phyloP scores from a whole-genome alignment of 2,888 invertebrate species.

The Thysanoteuthis rhombus region DNA sequence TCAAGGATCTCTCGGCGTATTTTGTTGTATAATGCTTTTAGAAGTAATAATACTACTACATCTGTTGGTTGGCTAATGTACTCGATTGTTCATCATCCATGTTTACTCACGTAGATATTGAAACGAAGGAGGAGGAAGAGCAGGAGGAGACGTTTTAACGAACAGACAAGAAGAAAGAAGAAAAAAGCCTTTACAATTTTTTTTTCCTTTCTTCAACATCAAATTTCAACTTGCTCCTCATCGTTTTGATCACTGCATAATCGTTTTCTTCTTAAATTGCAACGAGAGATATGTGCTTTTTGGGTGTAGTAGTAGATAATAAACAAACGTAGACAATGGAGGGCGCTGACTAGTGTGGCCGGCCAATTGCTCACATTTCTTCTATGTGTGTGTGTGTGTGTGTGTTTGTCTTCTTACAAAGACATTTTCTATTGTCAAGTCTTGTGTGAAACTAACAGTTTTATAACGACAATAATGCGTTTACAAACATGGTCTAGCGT shows the following conservation, averaged over 20 bases:
- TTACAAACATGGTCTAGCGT: background rate
- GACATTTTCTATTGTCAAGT: background rate
- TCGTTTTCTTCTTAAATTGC: background rate
- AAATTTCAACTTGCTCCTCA: background rate
- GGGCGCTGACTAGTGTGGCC: background rate
- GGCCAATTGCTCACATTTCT: background rate
- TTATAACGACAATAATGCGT: background rate
- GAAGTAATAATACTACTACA: background rate
- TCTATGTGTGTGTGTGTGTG: background rate
- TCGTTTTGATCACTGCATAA: background rate
- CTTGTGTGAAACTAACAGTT: background rate
- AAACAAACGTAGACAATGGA: conserved; percentile 1
- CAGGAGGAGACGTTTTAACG: background rate
- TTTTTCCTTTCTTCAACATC: background rate
- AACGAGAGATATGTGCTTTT: background rate
- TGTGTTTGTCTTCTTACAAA: background rate
- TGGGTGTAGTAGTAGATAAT: background rate
- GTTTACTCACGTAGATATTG: background rate
- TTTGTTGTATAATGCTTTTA: background rate
- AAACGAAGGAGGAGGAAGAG: background rate
- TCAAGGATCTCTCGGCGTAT: too few species aligned
- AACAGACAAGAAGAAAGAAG: background rate
- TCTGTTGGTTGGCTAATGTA: background rate
- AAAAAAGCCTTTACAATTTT: background rate
- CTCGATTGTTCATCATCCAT: background rate